Conservation (phyloP, 64 coral and sea anemone genomes). For the Pocillopora verrucosa region DNA sequence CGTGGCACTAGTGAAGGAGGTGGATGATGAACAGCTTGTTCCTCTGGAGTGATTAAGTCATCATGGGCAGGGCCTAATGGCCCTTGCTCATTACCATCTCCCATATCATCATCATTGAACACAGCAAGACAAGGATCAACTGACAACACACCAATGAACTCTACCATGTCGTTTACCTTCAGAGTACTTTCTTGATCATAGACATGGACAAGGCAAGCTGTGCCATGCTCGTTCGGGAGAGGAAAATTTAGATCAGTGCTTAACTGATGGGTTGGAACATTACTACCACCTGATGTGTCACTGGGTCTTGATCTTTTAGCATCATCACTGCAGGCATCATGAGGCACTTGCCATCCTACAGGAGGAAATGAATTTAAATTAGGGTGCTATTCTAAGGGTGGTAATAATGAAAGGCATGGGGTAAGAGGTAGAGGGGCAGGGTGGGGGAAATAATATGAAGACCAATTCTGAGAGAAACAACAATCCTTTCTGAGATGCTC, state of each 20-base stretch:
- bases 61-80: neutral
- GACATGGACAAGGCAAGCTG: conserved; percentile 78
- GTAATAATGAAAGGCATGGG: too few species aligned
- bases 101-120: conserved; percentile 44
- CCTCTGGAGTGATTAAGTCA: conserved; percentile 78
- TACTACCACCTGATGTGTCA: conserved; percentile 6
- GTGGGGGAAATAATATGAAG: too few species aligned
- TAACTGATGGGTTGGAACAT: neutral
- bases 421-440: too few species aligned
- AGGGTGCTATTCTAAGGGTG: neutral
- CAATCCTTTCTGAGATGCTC: too few species aligned
- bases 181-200: conserved; percentile 68
- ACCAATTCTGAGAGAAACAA: too few species aligned
- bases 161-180: conserved; percentile 91
- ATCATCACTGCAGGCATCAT: neutral
- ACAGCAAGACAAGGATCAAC: conserved; percentile 74
- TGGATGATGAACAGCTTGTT: conserved; percentile 72
- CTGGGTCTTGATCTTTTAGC: conserved; percentile 19
- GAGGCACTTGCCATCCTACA: neutral
- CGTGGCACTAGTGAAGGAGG: conserved; percentile 92
- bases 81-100: neutral
- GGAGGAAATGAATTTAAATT: neutral
- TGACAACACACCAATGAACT: conserved; percentile 88
- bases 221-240: conserved; percentile 69
- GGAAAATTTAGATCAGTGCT: conserved; percentile 75